Evolutionary conservation across 2,888 invertebrate genomes (phyloP).

Genomic region (Margaritifera margaritifera): DNA sequence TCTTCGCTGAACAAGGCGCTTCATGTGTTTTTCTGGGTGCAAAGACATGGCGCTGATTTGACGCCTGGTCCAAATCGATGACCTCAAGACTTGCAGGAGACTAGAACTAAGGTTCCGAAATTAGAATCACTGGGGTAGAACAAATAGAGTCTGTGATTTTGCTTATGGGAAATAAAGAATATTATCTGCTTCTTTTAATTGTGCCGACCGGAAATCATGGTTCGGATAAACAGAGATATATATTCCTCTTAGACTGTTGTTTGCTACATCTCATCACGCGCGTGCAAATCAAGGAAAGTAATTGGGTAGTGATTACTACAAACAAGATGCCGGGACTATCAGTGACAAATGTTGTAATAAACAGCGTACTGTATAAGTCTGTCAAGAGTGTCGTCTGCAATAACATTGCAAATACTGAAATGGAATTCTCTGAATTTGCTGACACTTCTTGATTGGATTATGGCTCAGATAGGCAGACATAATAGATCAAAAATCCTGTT

Average conservation of each 20-base stretch:
- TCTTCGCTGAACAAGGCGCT: too few relatives aligned
- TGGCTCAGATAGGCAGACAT: too few relatives aligned
- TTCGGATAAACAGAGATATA: constrained; percentile 28
- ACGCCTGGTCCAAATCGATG: constrained; percentile 9
- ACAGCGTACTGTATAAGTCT: constrained; percentile 5
- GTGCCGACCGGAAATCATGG: constrained; percentile 30
- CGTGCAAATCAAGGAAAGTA: constrained; percentile 7
- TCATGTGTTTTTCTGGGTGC: too few relatives aligned
- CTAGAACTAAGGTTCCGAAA: constrained; percentile 27
- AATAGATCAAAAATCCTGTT: too few relatives aligned
- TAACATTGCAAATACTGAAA: constrained; percentile 5
- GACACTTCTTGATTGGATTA: too few relatives aligned
- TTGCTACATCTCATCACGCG: constrained; percentile 11
- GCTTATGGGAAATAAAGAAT: constrained; percentile 40
- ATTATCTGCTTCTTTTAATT: constrained; percentile 29
- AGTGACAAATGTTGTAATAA: constrained; percentile 9
- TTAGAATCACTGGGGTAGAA: constrained; percentile 30
- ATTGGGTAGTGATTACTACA: constrained; percentile 7
- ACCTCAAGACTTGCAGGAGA: constrained; percentile 16
- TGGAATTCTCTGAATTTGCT: constrained; percentile 5
- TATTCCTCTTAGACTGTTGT: constrained; percentile 6
- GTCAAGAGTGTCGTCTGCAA: constrained; percentile 15
- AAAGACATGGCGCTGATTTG: too few relatives aligned
- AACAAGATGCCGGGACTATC: constrained; percentile 3
- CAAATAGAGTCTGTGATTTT: constrained; percentile 40